These are phyloP conservation scores for Gulo gulo DNA, from an alignment of 2,113 vertebrate genomes.

Conservation along the genomic window DNA sequence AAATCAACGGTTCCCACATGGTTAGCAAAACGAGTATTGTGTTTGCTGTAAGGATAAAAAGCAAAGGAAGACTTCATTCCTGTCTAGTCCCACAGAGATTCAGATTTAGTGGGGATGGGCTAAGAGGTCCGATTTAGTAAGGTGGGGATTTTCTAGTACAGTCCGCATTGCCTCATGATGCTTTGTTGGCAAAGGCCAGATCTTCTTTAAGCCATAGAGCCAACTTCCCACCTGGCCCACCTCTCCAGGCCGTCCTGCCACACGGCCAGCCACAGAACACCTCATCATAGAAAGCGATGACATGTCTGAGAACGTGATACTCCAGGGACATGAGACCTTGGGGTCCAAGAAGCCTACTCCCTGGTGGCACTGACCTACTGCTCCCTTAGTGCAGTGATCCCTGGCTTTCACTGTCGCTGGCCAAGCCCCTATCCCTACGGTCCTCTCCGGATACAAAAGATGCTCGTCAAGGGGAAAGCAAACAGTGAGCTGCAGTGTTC, in stretches of 20 bases:
- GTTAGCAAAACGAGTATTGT: background rate
- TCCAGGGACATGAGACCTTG: too few relatives aligned
- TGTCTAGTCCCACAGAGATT: background rate
- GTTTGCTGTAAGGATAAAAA: background rate
- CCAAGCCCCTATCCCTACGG: fast-evolving
- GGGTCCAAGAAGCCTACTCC: background rate
- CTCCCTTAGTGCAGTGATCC: background rate
- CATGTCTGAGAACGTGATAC: background rate
- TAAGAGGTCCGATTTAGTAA: background rate
- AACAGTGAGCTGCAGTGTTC: background rate
- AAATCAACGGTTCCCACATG: background rate
- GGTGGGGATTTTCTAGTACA: background rate
- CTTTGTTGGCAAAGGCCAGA: background rate
- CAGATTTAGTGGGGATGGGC: background rate
- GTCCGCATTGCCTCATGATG: fast-evolving
- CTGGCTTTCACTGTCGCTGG: background rate
- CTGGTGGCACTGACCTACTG: background rate
- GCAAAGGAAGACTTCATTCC: background rate
- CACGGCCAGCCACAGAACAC: fast-evolving
- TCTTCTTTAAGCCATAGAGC: background rate
- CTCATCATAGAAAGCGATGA: background rate
- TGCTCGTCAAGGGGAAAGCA: background rate
- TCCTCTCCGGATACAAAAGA: background rate
- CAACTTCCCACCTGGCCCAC: too few relatives aligned
- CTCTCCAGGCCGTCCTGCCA: background rate